Conservation (phyloP, 2,797 vertebrate species). For the Delichon dasypus region DNA sequence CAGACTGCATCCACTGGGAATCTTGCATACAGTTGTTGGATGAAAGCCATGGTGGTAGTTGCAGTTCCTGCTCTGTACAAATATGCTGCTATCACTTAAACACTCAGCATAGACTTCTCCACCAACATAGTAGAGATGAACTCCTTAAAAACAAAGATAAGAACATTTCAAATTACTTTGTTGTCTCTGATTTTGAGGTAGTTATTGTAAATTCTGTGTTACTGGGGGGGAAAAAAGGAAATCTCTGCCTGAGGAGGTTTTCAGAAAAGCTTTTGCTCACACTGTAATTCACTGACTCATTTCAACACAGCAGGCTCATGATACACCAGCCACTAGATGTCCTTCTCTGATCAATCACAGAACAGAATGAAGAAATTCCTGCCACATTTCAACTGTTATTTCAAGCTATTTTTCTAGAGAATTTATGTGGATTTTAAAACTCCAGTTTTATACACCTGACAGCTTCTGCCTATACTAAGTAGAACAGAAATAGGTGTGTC, state of each 20-base stretch:
- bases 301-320: not conserved
- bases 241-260: not conserved
- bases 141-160: conserved; percentile 74
- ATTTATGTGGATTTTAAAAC: not conserved
- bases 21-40: conserved; percentile 91
- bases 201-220: not conserved
- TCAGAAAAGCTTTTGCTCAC: not conserved
- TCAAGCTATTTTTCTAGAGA: not conserved
- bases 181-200: not conserved
- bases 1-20: conserved; percentile 90
- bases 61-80: conserved; percentile 92
- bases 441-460: not conserved
- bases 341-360: conserved; percentile 36
- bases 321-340: conserved; percentile 71
- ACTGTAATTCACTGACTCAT: accelerated
- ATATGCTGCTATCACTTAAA: conserved; percentile 91
- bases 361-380: not conserved
- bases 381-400: not conserved
- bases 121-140: conserved; percentile 90
- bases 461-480: not conserved
- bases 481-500: not conserved
- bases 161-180: not conserved
- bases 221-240: accelerated
- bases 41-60: conserved; percentile 92
- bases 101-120: conserved; percentile 92